These are phyloP conservation scores for Aratinga solstitialis DNA, from an alignment of 2,797 vertebrate species.

Conservation along the genomic window DNA sequence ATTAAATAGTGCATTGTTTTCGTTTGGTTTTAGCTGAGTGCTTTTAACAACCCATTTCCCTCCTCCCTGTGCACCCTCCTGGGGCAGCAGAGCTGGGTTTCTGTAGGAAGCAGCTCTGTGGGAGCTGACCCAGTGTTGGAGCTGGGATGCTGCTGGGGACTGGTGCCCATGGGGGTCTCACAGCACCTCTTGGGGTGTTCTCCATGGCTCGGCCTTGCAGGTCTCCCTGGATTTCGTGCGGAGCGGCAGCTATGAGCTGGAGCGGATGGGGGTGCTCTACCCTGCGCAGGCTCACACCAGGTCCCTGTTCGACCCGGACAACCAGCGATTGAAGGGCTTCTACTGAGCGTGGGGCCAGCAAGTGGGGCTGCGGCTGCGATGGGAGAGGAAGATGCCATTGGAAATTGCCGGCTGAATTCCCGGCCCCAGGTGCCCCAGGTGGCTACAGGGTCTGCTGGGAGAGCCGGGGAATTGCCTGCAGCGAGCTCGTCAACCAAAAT, in stretches of 20 bases:
- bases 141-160: not conserved
- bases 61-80: not conserved
- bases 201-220: slow-evolving; percentile 49
- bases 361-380: not conserved
- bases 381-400: not conserved
- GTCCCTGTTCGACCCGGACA: slow-evolving; percentile 91
- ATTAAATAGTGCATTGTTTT: not conserved
- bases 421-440: rapidly evolving
- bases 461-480: rapidly evolving
- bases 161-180: not conserved
- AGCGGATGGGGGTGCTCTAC: slow-evolving; percentile 90
- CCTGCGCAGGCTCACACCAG: slow-evolving; percentile 88
- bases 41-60: not conserved
- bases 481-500: rapidly evolving
- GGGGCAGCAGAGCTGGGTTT: not conserved
- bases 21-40: not conserved
- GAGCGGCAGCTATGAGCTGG: slow-evolving; percentile 87
- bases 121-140: not conserved
- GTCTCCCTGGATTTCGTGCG: slow-evolving; percentile 88
- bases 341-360: slow-evolving; percentile 60
- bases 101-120: not conserved
- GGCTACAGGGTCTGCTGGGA: not conserved
- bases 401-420: not conserved
- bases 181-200: rapidly evolving
- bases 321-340: slow-evolving; percentile 90